phyloP scores from a whole-genome alignment of 2,797 vertebrate species.

The Siniperca scherzeri region DNA sequence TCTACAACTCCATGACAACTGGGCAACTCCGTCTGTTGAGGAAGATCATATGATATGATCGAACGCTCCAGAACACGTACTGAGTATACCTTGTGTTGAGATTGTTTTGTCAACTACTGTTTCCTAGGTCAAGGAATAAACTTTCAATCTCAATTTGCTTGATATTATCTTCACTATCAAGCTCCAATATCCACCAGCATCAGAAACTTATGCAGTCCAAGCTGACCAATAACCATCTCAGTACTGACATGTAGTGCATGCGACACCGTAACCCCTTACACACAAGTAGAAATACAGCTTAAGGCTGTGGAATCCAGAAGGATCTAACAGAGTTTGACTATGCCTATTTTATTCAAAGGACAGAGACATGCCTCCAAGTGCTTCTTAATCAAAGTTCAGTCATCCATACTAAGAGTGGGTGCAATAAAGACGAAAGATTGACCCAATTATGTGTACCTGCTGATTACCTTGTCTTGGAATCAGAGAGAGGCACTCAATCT shows the following conservation, averaged over 20 bases:
- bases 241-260: neutral
- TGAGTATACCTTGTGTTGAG: neutral
- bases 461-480: constrained; percentile 68
- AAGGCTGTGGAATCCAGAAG: constrained; percentile 4
- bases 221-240: neutral
- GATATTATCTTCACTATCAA: neutral
- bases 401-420: constrained; percentile 51
- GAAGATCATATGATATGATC: neutral
- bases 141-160: neutral
- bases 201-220: neutral
- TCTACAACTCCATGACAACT: neutral
- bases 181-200: neutral
- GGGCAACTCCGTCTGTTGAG: neutral
- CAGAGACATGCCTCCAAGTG: constrained; percentile 41
- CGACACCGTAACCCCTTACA: neutral
- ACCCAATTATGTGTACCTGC: constrained; percentile 71
- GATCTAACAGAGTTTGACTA: constrained; percentile 30
- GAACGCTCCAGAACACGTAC: neutral
- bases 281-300: constrained; percentile 13
- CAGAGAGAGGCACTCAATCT: constrained; percentile 41
- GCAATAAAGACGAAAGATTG: constrained; percentile 61
- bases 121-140: neutral
- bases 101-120: neutral
- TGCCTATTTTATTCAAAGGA: constrained; percentile 38
- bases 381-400: constrained; percentile 72